Percentiles rank a stretch among this genome's conserved stretches.
phyloP scores from a whole-genome alignment of 2,113 vertebrate genomes.

The Sisor rabdophorus region DNA sequence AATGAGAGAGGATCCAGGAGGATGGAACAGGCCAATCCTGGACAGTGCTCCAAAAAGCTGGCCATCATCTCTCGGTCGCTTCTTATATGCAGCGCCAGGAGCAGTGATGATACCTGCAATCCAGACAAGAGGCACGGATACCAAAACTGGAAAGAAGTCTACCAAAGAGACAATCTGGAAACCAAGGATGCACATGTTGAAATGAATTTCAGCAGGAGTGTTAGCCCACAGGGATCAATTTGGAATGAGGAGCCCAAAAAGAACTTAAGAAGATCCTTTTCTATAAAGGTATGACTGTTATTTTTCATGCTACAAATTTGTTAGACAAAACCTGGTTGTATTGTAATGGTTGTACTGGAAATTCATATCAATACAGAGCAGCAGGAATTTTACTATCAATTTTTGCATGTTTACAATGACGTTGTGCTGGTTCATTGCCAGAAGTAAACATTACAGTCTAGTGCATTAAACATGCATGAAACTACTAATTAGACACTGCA shows the following conservation, averaged over 20 bases:
- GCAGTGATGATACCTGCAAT: slow-evolving; percentile 74
- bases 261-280: slow-evolving; percentile 69
- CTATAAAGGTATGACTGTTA: slow-evolving; percentile 76
- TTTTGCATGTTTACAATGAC: not conserved
- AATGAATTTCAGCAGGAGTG: slow-evolving; percentile 20
- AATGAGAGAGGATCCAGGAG: slow-evolving; percentile 69
- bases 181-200: slow-evolving; percentile 30
- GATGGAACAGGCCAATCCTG: slow-evolving; percentile 74
- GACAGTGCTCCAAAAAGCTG: slow-evolving; percentile 74
- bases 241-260: slow-evolving; percentile 45
- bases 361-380: not conserved
- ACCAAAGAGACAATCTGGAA: slow-evolving; percentile 52
- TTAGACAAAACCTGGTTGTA: not conserved
- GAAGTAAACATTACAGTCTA: slow-evolving; percentile 4
- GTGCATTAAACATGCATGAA: not conserved
- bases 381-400: not conserved
- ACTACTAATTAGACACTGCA: not conserved
- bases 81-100: slow-evolving; percentile 80
- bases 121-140: slow-evolving; percentile 70
- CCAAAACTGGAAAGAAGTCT: slow-evolving; percentile 56
- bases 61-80: slow-evolving; percentile 84
- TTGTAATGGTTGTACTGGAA: not conserved
- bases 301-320: not conserved
- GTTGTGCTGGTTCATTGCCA: not conserved
- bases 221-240: slow-evolving; percentile 18